These are phyloP conservation scores for Manduca sexta DNA, from an alignment of 1,140 invertebrate species.

Conservation along the genomic window DNA sequence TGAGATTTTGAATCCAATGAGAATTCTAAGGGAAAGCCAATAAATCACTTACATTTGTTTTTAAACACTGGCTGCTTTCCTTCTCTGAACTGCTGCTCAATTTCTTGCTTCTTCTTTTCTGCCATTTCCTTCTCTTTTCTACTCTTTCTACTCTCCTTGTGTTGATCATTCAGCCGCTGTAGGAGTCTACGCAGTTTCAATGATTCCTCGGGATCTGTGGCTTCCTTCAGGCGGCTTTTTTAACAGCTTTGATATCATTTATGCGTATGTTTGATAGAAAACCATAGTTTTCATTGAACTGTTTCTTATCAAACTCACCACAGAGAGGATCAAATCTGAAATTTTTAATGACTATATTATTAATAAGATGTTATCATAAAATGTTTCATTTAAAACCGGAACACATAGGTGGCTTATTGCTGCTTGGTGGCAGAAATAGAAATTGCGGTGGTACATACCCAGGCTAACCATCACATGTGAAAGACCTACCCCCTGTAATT, in stretches of 20 bases:
- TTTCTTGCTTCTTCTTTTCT: conserved; percentile 74
- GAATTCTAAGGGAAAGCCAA: conserved; percentile 22
- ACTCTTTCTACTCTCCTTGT: conserved; percentile 75
- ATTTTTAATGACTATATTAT: no score
- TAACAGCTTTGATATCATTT: conserved; percentile 78
- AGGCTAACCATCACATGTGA: no score
- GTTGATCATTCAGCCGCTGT: conserved; percentile 83
- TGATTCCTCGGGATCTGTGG: conserved; percentile 76
- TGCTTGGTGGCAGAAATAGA: no score
- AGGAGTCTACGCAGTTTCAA: conserved; percentile 81
- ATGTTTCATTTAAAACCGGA: no score
- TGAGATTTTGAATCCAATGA: conserved; percentile 2
- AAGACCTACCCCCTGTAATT: no score
- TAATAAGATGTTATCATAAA: no score
- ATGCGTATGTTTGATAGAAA: conserved; percentile 81
- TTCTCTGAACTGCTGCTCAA: conserved; percentile 75
- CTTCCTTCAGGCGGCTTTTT: conserved; percentile 75
- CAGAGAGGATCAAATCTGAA: conserved; percentile 85
- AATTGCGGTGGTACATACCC: no score
- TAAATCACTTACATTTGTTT: conserved; percentile 91
- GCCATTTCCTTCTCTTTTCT: conserved; percentile 73
- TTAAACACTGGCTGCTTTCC: conserved; percentile 81
- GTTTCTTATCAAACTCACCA: conserved; percentile 82
- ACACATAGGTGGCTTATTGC: no score
- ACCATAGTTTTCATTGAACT: conserved; percentile 83